Conservation (phyloP, 2,797 vertebrate species). For the Miichthys miiuy region DNA sequence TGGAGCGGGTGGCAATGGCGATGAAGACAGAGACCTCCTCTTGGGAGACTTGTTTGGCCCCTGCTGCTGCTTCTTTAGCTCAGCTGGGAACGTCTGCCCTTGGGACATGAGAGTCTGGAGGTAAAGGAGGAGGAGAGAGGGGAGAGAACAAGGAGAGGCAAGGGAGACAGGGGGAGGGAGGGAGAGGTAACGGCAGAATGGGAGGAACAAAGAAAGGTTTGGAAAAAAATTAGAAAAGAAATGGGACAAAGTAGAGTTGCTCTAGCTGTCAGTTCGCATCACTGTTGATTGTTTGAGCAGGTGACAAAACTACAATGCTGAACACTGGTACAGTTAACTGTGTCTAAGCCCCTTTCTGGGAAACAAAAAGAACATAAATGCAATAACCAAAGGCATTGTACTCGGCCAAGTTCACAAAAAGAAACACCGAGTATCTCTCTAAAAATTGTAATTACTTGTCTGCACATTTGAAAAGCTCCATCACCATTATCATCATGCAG, state of each 20-base stretch:
- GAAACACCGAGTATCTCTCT: constrained; percentile 59
- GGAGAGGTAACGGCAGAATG: constrained; percentile 48
- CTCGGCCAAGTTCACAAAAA: constrained; percentile 62
- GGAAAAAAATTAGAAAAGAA: constrained; percentile 69
- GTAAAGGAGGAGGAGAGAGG: constrained; percentile 59
- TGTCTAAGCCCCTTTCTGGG: constrained; percentile 68
- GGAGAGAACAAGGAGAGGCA: constrained; percentile 63
- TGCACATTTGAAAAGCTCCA: constrained; percentile 66
- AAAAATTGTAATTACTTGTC: constrained; percentile 74
- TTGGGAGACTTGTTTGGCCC: constrained; percentile 92
- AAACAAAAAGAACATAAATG: constrained; percentile 76
- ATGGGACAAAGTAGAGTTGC: constrained; percentile 81
- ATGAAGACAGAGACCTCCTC: constrained; percentile 87
- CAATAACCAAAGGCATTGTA: constrained; percentile 75
- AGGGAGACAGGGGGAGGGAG: constrained; percentile 48
- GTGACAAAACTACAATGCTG: constrained; percentile 81
- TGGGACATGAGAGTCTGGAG: constrained; percentile 87
- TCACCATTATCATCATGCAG: constrained; percentile 65
- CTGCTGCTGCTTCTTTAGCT: constrained; percentile 91
- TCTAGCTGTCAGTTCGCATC: constrained; percentile 84
- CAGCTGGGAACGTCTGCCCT: constrained; percentile 92
- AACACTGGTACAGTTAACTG: constrained; percentile 78
- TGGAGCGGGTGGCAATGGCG: constrained; percentile 86
- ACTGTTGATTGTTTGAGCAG: constrained; percentile 83
- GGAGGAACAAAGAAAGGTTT: constrained; percentile 74